phyloP scores from a whole-genome alignment of 2,888 invertebrate species.

The Cyclophora punctaria region DNA sequence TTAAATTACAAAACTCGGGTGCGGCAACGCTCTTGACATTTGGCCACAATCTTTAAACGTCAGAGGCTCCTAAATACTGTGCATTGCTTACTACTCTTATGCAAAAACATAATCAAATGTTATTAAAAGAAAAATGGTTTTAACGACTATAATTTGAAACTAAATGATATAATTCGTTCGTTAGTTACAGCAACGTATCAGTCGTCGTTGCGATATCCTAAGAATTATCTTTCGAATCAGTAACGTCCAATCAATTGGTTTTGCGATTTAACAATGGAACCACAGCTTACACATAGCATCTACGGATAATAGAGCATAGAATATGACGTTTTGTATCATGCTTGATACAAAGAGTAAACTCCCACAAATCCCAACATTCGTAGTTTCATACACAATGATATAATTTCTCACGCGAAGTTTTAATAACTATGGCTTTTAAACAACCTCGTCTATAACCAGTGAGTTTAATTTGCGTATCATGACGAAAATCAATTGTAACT shows the following conservation, averaged over 20 bases:
- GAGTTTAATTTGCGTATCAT: conserved; percentile 15
- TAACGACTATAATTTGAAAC: neutral
- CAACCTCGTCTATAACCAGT: conserved; percentile 10
- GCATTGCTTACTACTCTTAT: neutral
- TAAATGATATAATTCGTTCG: neutral
- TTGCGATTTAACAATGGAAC: conserved; percentile 23
- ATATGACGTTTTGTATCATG: conserved; percentile 1
- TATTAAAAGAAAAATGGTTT: neutral
- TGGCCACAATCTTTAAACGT: conserved; percentile 20
- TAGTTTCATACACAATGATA: conserved; percentile 32
- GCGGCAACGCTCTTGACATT: conserved; percentile 39
- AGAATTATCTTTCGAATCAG: conserved; percentile 3
- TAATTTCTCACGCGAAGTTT: conserved; percentile 43
- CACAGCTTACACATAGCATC: conserved; percentile 16
- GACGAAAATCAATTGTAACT: conserved; percentile 14
- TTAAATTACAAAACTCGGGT: conserved; percentile 26
- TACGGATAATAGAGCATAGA: too few species aligned
- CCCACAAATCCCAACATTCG: conserved; percentile 24
- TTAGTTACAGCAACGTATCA: too few species aligned
- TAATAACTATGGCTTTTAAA: conserved; percentile 4
- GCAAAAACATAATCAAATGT: neutral
- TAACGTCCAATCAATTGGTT: conserved; percentile 15
- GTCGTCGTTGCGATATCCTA: conserved; percentile 2
- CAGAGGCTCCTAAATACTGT: conserved; percentile 7
- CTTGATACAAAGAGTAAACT: conserved; percentile 14